Percentiles rank a stretch among this genome's conserved stretches.
These are phyloP conservation scores for Rhynchotus rufescens DNA, from an alignment of 2,797 vertebrate genomes.

Conservation along the genomic window DNA sequence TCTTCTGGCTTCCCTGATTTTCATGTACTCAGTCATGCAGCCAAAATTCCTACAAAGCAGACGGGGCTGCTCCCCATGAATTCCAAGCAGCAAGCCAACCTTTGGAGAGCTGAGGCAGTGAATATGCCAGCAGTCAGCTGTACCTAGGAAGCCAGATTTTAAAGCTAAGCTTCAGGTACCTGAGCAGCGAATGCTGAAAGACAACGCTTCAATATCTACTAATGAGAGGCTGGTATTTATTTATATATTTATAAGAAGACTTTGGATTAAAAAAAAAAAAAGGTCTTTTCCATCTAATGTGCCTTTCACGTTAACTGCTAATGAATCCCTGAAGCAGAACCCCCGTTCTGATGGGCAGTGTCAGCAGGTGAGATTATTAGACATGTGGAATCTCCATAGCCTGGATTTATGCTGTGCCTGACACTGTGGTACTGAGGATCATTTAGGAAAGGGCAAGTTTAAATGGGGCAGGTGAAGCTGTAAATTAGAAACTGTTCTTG, in stretches of 20 bases:
- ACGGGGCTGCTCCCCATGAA: conserved; percentile 37
- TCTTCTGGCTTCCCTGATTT: conserved; percentile 60
- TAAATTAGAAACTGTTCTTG: background rate
- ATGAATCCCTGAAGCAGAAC: background rate
- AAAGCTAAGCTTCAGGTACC: conserved; percentile 2
- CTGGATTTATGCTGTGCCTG: background rate
- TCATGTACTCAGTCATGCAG: conserved; percentile 50
- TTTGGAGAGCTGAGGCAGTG: conserved; percentile 39
- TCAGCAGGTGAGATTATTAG: background rate
- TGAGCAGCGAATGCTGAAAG: background rate
- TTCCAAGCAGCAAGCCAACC: conserved; percentile 31
- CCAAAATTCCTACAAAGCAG: conserved; percentile 67
- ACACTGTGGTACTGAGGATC: background rate
- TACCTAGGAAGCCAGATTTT: conserved; percentile 13
- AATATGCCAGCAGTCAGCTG: conserved; percentile 45
- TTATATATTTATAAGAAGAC: background rate
- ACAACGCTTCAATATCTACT: background rate
- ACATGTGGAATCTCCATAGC: background rate
- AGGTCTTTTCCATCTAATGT: background rate
- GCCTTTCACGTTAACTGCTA: background rate
- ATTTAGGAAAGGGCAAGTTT: background rate
- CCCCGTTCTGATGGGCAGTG: background rate
- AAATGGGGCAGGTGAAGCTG: background rate
- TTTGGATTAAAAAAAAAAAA: background rate
- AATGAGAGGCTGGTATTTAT: background rate